Base-by-base conservation (phyloP, 2,888 invertebrate genomes). In the Pyrrhia umbra region DNA sequence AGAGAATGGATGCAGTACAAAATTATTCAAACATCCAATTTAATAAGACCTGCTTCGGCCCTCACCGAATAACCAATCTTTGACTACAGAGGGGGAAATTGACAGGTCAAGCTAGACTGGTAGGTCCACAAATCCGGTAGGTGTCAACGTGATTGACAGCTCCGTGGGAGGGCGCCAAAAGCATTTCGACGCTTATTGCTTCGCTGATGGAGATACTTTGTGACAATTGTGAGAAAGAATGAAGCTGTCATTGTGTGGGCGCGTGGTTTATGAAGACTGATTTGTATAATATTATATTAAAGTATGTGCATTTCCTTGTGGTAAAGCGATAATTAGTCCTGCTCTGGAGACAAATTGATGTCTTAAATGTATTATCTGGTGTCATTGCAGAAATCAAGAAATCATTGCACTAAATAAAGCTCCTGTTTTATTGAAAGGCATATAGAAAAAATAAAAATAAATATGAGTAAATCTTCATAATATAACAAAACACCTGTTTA, bases 101-200 rank as follows among this genome's bases (percentile, higher is more conserved):
- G 13, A 46, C 6, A 9, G 46, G 50, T 55, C 59, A 18, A 15
- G 25, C 8, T 59, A 25, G 0, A 30, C n/a, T 58, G 70, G 70
- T 43, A 16, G 18, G 1, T 30, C 1, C 18, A 54, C 30, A 69
- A 75, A 75, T 55, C 62, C 50, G 63, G 81, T 80, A 81, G 77
- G 85, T 83, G 86, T 84, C 82, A 84, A 73, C 61, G 58, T 85
- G 85, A 86, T 83, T 85, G 84, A 88, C 77, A 73, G 78, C 65
- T 66, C 34, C 63, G 66, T 82, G 80, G 85, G 83, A 78, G 82
- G 85, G 84, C 79, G 82, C 70, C 79, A 82, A 75, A 81, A 79
- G 72, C 63, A 72, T 81, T 68, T 59, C 42, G 42, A 52, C 66
- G 76, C 64, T 61, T 64, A 68, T 66, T 75, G 70, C 65, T 60